Percentiles rank a stretch among this genome's conserved stretches.
phyloP scores from a whole-genome alignment of 2,888 invertebrate genomes.

The Troides aeacus region DNA sequence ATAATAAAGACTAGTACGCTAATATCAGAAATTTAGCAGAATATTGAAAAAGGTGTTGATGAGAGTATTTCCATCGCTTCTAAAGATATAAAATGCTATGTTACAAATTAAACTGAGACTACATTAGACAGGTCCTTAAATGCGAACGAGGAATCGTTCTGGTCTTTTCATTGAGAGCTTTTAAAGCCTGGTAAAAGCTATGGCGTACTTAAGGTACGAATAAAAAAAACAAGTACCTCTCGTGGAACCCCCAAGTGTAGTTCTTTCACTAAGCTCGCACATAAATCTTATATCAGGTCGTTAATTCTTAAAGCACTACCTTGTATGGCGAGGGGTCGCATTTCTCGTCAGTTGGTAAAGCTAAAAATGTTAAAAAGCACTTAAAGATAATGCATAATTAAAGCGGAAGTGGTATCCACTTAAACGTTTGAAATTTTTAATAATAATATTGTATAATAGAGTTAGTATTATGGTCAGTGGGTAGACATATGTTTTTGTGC shows the following conservation, averaged over 20 bases:
- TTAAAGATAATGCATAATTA: not conserved
- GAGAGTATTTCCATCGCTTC: not conserved
- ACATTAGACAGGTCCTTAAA: not conserved
- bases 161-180: constrained; percentile 1
- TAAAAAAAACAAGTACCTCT: constrained; percentile 12
- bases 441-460: no score
- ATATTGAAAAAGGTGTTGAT: not conserved
- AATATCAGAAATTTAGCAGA: not conserved
- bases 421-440: no score
- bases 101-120: not conserved
- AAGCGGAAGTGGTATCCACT: not conserved
- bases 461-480: no score
- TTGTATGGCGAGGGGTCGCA: constrained; percentile 20
- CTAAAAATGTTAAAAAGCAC: constrained; percentile 10
- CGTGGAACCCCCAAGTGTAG: constrained; percentile 9
- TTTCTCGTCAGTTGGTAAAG: constrained; percentile 1
- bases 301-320: constrained; percentile 24
- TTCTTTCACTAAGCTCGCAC: constrained; percentile 23
- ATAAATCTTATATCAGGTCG: constrained; percentile 29
- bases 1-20: not conserved
- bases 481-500: no score
- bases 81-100: not conserved
- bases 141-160: not conserved
- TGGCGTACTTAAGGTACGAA: constrained; percentile 1
- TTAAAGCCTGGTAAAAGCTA: constrained; percentile 9